Evolutionary conservation across 2,113 vertebrate species (phyloP), one percentile per base, ranked within the genome.

Genomic region (Penelope pileata): DNA sequence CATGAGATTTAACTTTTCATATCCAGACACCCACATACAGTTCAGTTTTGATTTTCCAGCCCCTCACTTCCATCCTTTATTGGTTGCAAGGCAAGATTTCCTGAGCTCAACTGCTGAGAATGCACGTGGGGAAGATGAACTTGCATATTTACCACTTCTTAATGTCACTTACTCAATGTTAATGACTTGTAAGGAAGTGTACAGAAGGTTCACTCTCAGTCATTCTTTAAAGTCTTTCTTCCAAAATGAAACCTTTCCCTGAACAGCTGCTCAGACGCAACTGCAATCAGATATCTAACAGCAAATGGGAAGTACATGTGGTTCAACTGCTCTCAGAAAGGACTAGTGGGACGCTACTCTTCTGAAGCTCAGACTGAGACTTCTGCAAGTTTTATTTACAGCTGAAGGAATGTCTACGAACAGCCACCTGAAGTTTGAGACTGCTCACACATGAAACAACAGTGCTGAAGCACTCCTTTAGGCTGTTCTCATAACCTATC

Each of bases 1-100:
- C 86, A 83, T 94, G 84, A 91, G 82, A 53, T 92, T 96, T 93
- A 92, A 91, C 91, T 86, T 83, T 90, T 86, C 8, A 3, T n/a
- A 92, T 42, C 85, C 90, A 83, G 94, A 94, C 23, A 10, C 95
- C 91, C 95, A 45, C 93, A 30, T 19, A 15, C 47, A 64, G 45
- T 50, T 90, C 81, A 77, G 60, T 68, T 93, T 86, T 78, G 84
- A 60, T 48, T 58, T 74, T 59, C 79, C 47, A 68, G 63, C 77
- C 36, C 64, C 76, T 38, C 13, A 9, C 58, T 69, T 74, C 38
- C 6, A 36, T n/a, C 58, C 6, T 3, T 56, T 18, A 13, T 2
- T 23, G 86, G 54, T 47, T 50, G 50, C 0, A 34, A 74, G 91
- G 86, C 79, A 30, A 29, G 73, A 19, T 30, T 76, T 29, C 93